These are phyloP conservation scores for Gymnoscelis rufifasciata DNA, from an alignment of 2,888 invertebrate genomes.

Conservation along the genomic window DNA sequence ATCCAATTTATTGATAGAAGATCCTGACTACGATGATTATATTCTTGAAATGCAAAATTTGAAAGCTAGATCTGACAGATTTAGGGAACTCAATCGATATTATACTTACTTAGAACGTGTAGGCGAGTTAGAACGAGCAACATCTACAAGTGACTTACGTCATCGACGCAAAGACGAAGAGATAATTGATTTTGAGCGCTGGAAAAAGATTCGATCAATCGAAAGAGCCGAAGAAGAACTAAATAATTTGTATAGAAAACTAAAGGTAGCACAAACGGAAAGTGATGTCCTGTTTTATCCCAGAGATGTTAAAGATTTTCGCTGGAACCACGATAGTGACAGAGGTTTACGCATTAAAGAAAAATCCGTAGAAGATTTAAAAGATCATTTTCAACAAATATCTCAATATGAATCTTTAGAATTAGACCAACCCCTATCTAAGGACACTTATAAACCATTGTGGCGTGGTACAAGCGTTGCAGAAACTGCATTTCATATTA, in stretches of 20 bases:
- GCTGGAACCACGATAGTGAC: constrained; percentile 88
- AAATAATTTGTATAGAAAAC: constrained; percentile 85
- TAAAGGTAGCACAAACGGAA: constrained; percentile 88
- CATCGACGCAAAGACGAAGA: constrained; percentile 87
- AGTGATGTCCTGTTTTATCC: constrained; percentile 91
- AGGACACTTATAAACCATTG: constrained; percentile 87
- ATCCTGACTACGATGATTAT: constrained; percentile 84
- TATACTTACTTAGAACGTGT: constrained; percentile 92
- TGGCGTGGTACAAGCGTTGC: constrained; percentile 92
- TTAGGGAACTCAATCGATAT: constrained; percentile 90
- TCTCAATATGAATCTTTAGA: constrained; percentile 74
- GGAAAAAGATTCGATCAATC: constrained; percentile 88
- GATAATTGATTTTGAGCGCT: constrained; percentile 91
- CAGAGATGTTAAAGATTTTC: constrained; percentile 84
- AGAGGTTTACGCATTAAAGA: constrained; percentile 89
- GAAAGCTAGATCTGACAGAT: constrained; percentile 86
- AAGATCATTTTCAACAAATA: constrained; percentile 85
- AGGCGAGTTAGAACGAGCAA: constrained; percentile 87
- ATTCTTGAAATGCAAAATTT: constrained; percentile 82
- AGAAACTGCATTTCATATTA: constrained; percentile 86
- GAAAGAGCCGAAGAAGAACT: constrained; percentile 91
- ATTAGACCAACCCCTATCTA: constrained; percentile 62
- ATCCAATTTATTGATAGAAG: constrained; percentile 58
- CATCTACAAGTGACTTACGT: constrained; percentile 83
- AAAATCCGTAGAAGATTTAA: constrained; percentile 92